Base-by-base conservation (phyloP, 2,888 invertebrate genomes). In the Trichopoda pennipes region DNA sequence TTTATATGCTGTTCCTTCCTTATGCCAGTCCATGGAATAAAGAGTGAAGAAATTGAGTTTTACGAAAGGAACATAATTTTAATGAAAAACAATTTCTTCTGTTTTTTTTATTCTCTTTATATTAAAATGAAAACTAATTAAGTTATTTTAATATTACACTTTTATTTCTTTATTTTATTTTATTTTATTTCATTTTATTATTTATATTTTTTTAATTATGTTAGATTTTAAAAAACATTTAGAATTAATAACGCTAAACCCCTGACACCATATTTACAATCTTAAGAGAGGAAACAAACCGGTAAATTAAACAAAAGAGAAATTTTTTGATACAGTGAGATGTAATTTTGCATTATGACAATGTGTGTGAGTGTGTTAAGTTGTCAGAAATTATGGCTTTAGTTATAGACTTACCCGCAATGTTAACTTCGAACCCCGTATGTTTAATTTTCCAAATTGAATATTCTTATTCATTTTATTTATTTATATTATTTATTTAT, bases 401-500 rank as follows among this genome's bases (percentile, higher is more conserved):
- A n/a, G 28, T 79, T 79, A 79, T 76, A 84, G 81, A 81, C 85
- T 84, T 85, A 85, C 84, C 82, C 81, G 81, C 84, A 85, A 90
- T 90, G 90, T 90, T 90, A 90, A 91, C 91, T 90, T 91, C 88
- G 89, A 89, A 88, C 89, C 88, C 87, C 88, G 86, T 80, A 87
- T 85, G 85, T 86, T 79, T 61, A 82, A 68, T 75, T 68, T 74
- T 76, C 17, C 10, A 44, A 74, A 72, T 56, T 49, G 56, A 70
- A 55, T 61, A 38, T 44, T 28, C 44, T 44, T 55, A n/a, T 21
- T 61, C 16, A 19, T 44, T 44, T 44, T 44, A 44, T 58, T 17
- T 2, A 42, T 61, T 61, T 47, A 14, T 56, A n/a, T n/a, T n/a
- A n/a, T n/a, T n/a, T n/a, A n/a, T n/a, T n/a, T n/a, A n/a, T n/a